Conservation (phyloP, 2,797 vertebrate genomes). For the Lerista edwardsae region DNA sequence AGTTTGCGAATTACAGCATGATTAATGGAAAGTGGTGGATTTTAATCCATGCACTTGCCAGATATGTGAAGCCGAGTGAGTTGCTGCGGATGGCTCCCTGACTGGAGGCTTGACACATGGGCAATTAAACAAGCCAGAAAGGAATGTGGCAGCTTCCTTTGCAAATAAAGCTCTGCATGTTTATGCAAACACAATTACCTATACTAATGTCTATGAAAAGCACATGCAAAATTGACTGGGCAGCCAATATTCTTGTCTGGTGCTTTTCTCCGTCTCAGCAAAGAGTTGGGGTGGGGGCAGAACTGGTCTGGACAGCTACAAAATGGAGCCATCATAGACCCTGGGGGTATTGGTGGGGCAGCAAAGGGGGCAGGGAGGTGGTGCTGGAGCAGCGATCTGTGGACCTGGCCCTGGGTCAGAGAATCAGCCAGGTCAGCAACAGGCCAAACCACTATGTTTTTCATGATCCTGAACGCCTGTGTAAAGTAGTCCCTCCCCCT, state of each 20-base stretch:
- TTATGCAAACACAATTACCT: slow-evolving; percentile 19
- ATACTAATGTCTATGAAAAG: neutral
- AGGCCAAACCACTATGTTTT: too few relatives aligned
- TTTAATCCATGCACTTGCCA: slow-evolving; percentile 53
- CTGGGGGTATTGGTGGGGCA: too few relatives aligned
- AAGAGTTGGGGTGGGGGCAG: too few relatives aligned
- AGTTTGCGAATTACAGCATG: slow-evolving; percentile 42
- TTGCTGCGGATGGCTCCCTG: slow-evolving; percentile 19
- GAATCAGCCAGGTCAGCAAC: too few relatives aligned
- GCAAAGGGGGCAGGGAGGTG: too few relatives aligned
- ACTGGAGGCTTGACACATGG: slow-evolving; percentile 39
- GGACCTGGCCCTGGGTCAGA: too few relatives aligned
- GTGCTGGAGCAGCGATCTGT: too few relatives aligned
- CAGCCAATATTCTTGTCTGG: slow-evolving; percentile 11
- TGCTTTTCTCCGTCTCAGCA: neutral
- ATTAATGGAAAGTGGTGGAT: slow-evolving; percentile 55
- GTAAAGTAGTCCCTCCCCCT: too few relatives aligned
- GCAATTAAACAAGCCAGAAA: slow-evolving; percentile 51
- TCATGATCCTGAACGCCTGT: too few relatives aligned
- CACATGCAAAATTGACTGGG: slow-evolving; percentile 1
- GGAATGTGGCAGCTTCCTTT: slow-evolving; percentile 40
- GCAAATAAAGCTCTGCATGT: slow-evolving; percentile 13
- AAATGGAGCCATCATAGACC: too few relatives aligned
- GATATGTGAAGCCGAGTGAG: slow-evolving; percentile 32
- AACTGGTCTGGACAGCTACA: too few relatives aligned